phyloP scores from a whole-genome alignment of 2,888 invertebrate genomes.

The Proisotoma minuta region DNA sequence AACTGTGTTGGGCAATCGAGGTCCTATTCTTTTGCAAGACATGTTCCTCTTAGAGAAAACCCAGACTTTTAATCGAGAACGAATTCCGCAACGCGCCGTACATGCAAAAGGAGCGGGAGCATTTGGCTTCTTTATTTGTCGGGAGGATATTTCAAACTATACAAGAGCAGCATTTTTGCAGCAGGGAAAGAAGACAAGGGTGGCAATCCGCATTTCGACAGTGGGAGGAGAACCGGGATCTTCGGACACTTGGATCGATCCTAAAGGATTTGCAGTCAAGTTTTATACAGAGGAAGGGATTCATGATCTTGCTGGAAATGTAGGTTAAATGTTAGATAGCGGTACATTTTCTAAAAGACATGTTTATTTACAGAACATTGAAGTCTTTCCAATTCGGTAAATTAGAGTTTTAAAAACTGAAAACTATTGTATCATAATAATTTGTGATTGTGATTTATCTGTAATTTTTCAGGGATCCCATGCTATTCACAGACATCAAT shows the following conservation, averaged over 20 bases:
- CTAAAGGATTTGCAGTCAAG: conserved; percentile 74
- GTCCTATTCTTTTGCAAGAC: conserved; percentile 83
- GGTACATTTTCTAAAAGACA: too few relatives aligned
- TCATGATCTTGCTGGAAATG: conserved; percentile 89
- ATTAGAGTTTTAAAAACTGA: conserved; percentile 72
- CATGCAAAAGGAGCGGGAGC: conserved; percentile 87
- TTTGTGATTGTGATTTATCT: not conserved
- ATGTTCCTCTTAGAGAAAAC: conserved; percentile 71
- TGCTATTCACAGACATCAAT: conserved; percentile 76
- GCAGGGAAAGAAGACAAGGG: conserved; percentile 55
- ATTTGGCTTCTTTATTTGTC: conserved; percentile 18
- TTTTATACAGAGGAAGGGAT: conserved; percentile 89
- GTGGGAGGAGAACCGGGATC: conserved; percentile 83
- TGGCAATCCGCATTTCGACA: conserved; percentile 77
- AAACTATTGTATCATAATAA: not conserved
- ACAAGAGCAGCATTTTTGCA: conserved; percentile 20
- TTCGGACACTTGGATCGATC: conserved; percentile 25
- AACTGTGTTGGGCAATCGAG: conserved; percentile 79
- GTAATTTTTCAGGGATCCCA: not conserved
- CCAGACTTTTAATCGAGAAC: conserved; percentile 79
- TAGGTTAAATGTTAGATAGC: too few relatives aligned
- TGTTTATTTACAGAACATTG: too few relatives aligned
- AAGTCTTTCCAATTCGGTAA: conserved; percentile 82
- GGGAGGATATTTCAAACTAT: conserved; percentile 17
- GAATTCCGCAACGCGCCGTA: conserved; percentile 92